phyloP scores from a whole-genome alignment of 2,888 invertebrate genomes.

The Polia nebulosa region DNA sequence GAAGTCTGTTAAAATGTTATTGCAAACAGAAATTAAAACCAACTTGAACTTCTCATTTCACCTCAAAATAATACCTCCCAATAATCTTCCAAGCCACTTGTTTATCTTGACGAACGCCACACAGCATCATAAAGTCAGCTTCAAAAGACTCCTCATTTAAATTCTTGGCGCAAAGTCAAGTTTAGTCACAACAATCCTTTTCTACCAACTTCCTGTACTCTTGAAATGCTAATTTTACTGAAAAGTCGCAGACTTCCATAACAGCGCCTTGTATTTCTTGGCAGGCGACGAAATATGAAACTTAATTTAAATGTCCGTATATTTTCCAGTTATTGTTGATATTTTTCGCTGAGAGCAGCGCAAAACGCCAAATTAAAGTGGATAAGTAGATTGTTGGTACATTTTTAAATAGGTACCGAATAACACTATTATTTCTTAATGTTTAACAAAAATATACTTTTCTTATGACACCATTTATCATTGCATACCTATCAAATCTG shows the following conservation, averaged over 20 bases:
- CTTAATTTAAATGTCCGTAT: constrained; percentile 19
- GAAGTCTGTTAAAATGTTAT: too few relatives aligned
- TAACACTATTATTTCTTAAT: too few relatives aligned
- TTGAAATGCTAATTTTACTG: constrained; percentile 39
- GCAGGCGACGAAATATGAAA: constrained; percentile 34
- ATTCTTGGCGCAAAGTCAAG: constrained; percentile 48
- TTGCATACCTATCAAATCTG: too few relatives aligned
- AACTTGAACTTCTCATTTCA: neutral
- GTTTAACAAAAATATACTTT: too few relatives aligned
- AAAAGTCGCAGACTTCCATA: constrained; percentile 3
- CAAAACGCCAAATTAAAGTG: neutral
- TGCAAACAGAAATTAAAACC: neutral
- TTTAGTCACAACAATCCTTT: constrained; percentile 35
- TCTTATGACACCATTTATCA: too few relatives aligned
- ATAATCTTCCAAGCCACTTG: neutral
- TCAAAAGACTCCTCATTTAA: constrained; percentile 38
- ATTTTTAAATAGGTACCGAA: too few relatives aligned
- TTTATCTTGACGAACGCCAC: constrained; percentile 11
- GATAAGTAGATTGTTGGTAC: too few relatives aligned
- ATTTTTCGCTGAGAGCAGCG: neutral
- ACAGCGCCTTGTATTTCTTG: constrained; percentile 24
- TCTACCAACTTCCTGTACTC: constrained; percentile 22
- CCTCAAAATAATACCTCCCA: neutral
- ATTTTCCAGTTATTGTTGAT: constrained; percentile 2
- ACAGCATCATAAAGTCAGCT: constrained; percentile 30